These are phyloP conservation scores for Aspidoscelis tigris DNA, from an alignment of 2,113 vertebrate species.

Conservation along the genomic window DNA sequence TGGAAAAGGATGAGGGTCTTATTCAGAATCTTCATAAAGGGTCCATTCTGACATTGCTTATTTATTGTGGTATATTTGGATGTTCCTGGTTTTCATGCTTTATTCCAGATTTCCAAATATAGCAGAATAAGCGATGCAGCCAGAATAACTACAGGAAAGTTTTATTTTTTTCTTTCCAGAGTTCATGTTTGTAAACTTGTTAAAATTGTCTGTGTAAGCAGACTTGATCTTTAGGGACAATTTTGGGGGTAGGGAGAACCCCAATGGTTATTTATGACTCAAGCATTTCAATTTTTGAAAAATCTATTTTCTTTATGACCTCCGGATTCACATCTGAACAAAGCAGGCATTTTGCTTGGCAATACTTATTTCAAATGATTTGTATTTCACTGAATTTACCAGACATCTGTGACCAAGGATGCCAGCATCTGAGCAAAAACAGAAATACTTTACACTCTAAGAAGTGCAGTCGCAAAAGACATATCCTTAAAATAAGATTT, in stretches of 20 bases:
- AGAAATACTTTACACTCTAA: neutral
- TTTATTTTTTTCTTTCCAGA: neutral
- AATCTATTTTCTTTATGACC: neutral
- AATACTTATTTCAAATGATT: neutral
- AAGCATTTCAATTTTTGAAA: neutral
- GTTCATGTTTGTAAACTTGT: constrained; percentile 1
- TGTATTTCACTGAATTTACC: constrained; percentile 22
- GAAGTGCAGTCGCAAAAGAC: neutral
- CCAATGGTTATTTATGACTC: neutral
- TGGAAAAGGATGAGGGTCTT: neutral
- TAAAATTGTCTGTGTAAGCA: neutral
- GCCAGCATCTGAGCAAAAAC: constrained; percentile 4
- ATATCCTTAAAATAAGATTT: neutral
- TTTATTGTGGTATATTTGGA: too few species aligned
- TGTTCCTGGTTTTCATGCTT: too few species aligned
- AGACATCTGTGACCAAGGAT: neutral
- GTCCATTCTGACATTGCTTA: too few species aligned
- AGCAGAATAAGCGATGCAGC: too few species aligned
- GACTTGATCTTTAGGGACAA: neutral
- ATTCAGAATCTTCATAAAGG: neutral
- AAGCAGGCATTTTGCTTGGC: neutral
- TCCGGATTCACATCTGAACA: neutral
- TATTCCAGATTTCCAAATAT: too few species aligned
- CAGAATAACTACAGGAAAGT: neutral
- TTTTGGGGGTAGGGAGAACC: neutral